phyloP scores from a whole-genome alignment of 1,140 invertebrate species.

The Daktulosphaira vitifoliae region DNA sequence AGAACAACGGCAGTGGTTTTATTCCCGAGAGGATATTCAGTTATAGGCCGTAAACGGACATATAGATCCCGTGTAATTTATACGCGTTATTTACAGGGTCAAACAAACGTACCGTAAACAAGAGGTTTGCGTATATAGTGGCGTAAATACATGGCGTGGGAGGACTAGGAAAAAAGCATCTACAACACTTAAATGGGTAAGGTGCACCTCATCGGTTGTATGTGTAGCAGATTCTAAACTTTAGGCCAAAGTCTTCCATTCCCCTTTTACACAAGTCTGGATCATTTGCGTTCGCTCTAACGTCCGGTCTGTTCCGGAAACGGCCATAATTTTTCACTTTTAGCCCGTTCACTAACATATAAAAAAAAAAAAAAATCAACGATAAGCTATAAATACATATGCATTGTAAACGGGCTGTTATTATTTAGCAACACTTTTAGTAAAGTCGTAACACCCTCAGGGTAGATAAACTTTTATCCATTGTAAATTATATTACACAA shows the following conservation, averaged over 20 bases:
- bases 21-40: not conserved
- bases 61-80: slow-evolving; percentile 6
- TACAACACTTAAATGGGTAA: not conserved
- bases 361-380: not conserved
- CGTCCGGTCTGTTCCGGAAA: slow-evolving; percentile 8
- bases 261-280: not conserved
- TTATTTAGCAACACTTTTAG: slow-evolving; percentile 4
- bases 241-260: slow-evolving; percentile 6
- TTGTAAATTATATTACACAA: too few relatives aligned
- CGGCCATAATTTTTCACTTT: slow-evolving; percentile 26
- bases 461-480: too few relatives aligned
- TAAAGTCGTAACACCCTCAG: not conserved
- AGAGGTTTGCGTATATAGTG: slow-evolving; percentile 28
- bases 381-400: slow-evolving; percentile 6
- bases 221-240: not conserved
- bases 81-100: slow-evolving; percentile 22
- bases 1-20: not conserved
- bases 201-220: slow-evolving; percentile 5
- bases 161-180: not conserved
- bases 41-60: slow-evolving; percentile 6
- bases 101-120: slow-evolving; percentile 25
- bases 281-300: slow-evolving; percentile 19
- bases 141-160: not conserved
- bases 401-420: not conserved
- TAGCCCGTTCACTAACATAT: not conserved